Evolutionary conservation across 2,888 invertebrate genomes (phyloP), one percentile per base, ranked within the genome.

Genomic region (Napeogenes inachia): DNA sequence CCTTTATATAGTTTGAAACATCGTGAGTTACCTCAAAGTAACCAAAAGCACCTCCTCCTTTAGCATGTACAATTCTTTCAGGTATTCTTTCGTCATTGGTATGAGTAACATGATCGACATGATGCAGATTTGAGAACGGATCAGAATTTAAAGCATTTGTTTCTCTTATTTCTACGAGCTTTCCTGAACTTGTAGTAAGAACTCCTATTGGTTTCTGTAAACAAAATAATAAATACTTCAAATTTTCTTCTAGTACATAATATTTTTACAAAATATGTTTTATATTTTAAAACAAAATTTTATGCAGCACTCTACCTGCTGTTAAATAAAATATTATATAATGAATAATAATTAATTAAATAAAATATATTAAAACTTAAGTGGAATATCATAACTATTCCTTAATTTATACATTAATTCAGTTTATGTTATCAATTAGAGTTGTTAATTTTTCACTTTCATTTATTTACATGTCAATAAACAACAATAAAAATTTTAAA

Each of bases 21-120:
- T 96, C 95, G 72, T 96, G 92, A 0, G 96, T 96, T 3, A 96
- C 94, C 82, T 95, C 94, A 71, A 97, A 95, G 74, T 95, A 95
- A 2, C 95, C 96, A 77, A 94, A 95, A 2, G 95, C 95, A 13
- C 95, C 97, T 47, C 94, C 95, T 64, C 98, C 98, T 86, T 98
- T 98, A 0, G 98, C 97, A 79, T 97, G 97, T 2, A 97, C 97
- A 0, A 97, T 95, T 71, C 98, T 92, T 79, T 98, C 98, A 0
- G 98, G 98, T 73, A 98, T 97, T 62, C 97, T 92, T 81, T 98
- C 98, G 33, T 95, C 91, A 77, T 93, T 93, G 73, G 96, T 95
- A 77, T 96, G 94, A 0, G 93, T 87, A 71, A 94, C 10, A 57
- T 64, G 50, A 56, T 77, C 77, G 30, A 75, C 13, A 54, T 75